These are phyloP conservation scores for Ondatra zibethicus DNA, from an alignment of 2,113 vertebrate species.

Conservation along the genomic window DNA sequence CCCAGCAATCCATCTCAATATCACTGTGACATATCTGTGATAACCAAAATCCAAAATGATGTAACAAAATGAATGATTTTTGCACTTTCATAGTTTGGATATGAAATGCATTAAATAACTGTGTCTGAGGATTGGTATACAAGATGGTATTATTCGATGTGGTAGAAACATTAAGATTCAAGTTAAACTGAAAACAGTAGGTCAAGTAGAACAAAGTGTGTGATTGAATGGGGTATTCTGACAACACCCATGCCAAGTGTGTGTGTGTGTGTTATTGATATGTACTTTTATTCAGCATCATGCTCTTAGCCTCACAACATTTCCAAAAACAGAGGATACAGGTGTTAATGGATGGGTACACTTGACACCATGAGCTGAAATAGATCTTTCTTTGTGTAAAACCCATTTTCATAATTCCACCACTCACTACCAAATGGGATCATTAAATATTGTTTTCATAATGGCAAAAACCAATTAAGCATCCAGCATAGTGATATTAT, in stretches of 20 bases:
- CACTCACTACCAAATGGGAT: background rate
- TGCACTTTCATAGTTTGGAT: background rate
- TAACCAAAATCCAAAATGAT: background rate
- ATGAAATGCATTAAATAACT: too few species aligned
- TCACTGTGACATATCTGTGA: background rate
- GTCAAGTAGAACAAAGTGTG: background rate
- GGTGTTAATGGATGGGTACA: background rate
- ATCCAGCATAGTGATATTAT: background rate
- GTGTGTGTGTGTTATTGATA: background rate
- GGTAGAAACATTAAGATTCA: background rate
- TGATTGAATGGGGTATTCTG: background rate
- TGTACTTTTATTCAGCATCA: background rate
- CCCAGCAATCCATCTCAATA: background rate
- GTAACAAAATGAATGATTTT: background rate
- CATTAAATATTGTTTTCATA: background rate
- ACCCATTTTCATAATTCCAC: background rate
- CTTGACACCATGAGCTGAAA: background rate
- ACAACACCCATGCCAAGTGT: accelerated
- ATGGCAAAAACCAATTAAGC: background rate
- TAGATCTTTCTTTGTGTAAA: background rate
- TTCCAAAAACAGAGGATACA: background rate
- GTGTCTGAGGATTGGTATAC: background rate
- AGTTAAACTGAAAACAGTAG: background rate
- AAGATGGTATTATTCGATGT: background rate
- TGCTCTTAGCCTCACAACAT: background rate